Evolutionary conservation across 2,797 vertebrate species (phyloP).

Genomic region (Melanotaenia parkinsoni): DNA sequence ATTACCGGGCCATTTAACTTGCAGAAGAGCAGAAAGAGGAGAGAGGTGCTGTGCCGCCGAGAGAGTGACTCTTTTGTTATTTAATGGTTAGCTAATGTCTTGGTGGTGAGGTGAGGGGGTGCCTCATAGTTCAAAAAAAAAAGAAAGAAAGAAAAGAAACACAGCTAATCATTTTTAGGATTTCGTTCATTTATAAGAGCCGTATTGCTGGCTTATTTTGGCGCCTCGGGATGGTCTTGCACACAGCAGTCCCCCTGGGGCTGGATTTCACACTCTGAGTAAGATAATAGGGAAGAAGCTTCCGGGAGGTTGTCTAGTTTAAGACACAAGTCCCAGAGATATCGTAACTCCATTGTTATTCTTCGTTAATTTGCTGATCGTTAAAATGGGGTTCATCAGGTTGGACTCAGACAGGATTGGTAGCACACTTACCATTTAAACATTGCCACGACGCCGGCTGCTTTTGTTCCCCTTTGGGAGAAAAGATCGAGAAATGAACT

Average conservation of each 20-base stretch:
- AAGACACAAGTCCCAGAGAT: neutral
- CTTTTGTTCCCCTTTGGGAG: slow-evolving; percentile 27
- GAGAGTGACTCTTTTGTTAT: slow-evolving; percentile 66
- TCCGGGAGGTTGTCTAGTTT: neutral
- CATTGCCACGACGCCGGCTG: slow-evolving; percentile 13
- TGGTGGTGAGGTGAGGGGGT: slow-evolving; percentile 30
- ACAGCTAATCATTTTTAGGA: slow-evolving; percentile 31
- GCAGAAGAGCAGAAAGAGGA: slow-evolving; percentile 69
- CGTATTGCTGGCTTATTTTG: slow-evolving; percentile 10
- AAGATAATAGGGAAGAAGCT: neutral
- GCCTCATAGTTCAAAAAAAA: slow-evolving; percentile 63
- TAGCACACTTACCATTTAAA: slow-evolving; percentile 26
- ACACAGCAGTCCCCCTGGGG: neutral
- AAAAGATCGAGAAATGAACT: slow-evolving; percentile 39
- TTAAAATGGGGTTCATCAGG: slow-evolving; percentile 28
- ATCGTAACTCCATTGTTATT: neutral
- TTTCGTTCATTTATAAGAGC: slow-evolving; percentile 26
- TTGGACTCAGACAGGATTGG: slow-evolving; percentile 19
- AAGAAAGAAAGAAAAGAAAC: slow-evolving; percentile 34
- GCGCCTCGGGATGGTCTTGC: slow-evolving; percentile 2
- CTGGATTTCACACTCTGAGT: neutral
- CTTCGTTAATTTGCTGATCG: neutral
- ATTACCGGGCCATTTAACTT: slow-evolving; percentile 80
- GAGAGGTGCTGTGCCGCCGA: slow-evolving; percentile 59
- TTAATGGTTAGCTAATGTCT: slow-evolving; percentile 78